These are phyloP conservation scores for Chitala chitala DNA, from an alignment of 2,113 vertebrate species.

Conservation along the genomic window DNA sequence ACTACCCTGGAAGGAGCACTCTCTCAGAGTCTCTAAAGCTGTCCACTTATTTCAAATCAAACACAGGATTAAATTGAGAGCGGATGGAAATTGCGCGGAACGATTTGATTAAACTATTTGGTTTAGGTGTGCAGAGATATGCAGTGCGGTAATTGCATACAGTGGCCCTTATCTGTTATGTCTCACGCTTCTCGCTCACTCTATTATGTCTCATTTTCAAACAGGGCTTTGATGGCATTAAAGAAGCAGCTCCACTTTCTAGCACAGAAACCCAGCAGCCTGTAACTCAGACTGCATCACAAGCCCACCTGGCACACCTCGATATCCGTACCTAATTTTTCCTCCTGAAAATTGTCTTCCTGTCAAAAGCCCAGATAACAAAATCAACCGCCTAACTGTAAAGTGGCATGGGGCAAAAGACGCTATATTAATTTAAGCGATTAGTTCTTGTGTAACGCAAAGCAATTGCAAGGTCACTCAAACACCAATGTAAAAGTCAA, in stretches of 20 bases:
- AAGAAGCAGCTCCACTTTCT: not conserved
- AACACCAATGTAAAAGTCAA: too few species aligned
- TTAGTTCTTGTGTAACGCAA: too few species aligned
- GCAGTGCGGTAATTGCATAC: slow-evolving; percentile 56
- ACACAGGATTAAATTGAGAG: slow-evolving; percentile 56
- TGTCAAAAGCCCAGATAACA: too few species aligned
- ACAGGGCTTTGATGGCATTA: slow-evolving; percentile 17
- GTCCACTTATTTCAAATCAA: slow-evolving; percentile 67
- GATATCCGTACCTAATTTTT: too few species aligned
- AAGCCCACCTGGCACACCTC: not conserved
- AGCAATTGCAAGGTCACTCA: too few species aligned
- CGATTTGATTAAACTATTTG: slow-evolving; percentile 59
- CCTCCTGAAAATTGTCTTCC: too few species aligned
- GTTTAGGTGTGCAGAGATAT: slow-evolving; percentile 54
- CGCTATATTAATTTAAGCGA: too few species aligned
- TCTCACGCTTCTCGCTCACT: not conserved
- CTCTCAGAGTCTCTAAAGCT: slow-evolving; percentile 54
- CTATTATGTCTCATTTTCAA: slow-evolving; percentile 33
- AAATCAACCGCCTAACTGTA: too few species aligned
- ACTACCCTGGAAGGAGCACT: slow-evolving; percentile 41
- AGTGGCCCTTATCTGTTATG: slow-evolving; percentile 42
- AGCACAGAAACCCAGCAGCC: not conserved
- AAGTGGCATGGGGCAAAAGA: too few species aligned
- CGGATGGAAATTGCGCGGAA: slow-evolving; percentile 35
- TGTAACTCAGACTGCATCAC: not conserved